phyloP scores from a whole-genome alignment of 2,113 vertebrate species.

The Piaya cayana region DNA sequence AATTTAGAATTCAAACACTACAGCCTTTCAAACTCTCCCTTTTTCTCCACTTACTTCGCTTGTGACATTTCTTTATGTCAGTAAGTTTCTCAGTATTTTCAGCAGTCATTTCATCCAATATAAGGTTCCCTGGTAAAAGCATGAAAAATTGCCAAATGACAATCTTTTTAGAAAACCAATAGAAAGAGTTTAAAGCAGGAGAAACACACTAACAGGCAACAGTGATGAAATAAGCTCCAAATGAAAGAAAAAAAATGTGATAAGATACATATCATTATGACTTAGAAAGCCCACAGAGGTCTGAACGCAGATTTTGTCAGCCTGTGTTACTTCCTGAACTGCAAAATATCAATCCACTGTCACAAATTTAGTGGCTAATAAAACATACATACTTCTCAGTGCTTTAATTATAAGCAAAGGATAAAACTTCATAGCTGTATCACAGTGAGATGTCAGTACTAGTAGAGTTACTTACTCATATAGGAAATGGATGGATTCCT shows the following conservation, averaged over 20 bases:
- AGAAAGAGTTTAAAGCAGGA: background rate
- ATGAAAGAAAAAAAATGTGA: background rate
- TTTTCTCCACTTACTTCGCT: conserved; percentile 69
- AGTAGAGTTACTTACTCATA: background rate
- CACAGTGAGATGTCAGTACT: background rate
- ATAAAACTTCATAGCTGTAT: background rate
- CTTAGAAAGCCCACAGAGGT: background rate
- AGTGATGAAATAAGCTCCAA: background rate
- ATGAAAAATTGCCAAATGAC: background rate
- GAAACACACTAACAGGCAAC: background rate
- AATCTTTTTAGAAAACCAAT: background rate
- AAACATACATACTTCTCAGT: background rate
- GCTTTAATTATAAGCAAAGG: background rate
- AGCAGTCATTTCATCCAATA: conserved; percentile 40
- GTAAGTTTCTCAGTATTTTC: conserved; percentile 39
- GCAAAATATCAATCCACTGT: background rate
- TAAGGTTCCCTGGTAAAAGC: conserved; percentile 56
- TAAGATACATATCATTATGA: background rate
- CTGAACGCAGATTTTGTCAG: background rate
- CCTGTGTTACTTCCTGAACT: background rate
- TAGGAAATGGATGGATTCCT: background rate
- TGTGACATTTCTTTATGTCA: conserved; percentile 58
- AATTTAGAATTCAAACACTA: background rate
- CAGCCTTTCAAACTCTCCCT: background rate
- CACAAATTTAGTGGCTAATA: background rate